phyloP scores from a whole-genome alignment of 2,888 invertebrate genomes.

The Lissocephala sabroskyi region DNA sequence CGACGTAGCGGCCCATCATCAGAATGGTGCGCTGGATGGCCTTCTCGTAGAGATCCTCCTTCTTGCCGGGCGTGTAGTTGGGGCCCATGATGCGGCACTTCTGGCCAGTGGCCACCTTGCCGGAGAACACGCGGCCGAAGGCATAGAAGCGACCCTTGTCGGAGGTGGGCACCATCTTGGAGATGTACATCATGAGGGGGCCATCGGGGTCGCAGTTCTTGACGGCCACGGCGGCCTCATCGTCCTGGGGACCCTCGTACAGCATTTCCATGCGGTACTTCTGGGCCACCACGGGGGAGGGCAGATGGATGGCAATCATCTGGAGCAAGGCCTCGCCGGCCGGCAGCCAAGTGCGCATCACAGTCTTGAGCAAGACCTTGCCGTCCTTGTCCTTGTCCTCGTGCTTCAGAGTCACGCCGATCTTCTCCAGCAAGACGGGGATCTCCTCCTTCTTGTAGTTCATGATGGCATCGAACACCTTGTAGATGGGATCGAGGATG shows the following conservation, averaged over 20 bases:
- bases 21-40: conserved; percentile 99
- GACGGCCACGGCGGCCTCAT: conserved; percentile 92
- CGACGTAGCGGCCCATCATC: conserved; percentile 99
- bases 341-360: conserved; percentile 99
- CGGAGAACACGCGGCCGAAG: conserved; percentile 99
- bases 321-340: conserved; percentile 99
- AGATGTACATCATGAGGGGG: conserved; percentile 99
- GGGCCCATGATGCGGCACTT: conserved; percentile 99
- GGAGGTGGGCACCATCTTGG: conserved; percentile 99
- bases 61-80: conserved; percentile 98
- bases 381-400: conserved; percentile 98
- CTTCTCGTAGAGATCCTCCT: conserved; percentile 99
- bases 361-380: conserved; percentile 95
- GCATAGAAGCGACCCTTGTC: conserved; percentile 99
- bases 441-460: conserved; percentile 97
- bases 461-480: conserved; percentile 87
- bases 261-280: conserved; percentile 99
- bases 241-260: conserved; percentile 98
- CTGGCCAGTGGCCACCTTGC: conserved; percentile 90
- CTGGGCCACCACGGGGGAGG: conserved; percentile 98
- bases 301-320: conserved; percentile 99
- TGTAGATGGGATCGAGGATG: conserved; percentile 98
- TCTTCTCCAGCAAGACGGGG: conserved; percentile 87
- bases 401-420: conserved; percentile 91
- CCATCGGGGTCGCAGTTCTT: conserved; percentile 97